phyloP scores from a whole-genome alignment of 2,888 invertebrate species.

The Pristionchus maxplancki region DNA sequence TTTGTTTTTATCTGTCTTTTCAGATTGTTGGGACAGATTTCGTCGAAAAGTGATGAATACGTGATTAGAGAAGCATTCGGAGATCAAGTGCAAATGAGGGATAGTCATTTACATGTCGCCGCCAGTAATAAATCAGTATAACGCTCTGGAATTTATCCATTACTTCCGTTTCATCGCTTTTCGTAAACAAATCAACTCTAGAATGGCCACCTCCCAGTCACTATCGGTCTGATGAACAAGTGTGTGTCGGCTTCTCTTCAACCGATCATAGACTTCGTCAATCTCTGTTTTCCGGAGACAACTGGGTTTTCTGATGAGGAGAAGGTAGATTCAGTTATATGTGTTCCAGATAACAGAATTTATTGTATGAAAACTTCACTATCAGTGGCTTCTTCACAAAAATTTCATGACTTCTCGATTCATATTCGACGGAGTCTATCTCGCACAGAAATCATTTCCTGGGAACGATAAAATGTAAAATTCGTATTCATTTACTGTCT shows the following conservation, averaged over 20 bases:
- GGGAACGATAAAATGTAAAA: background rate
- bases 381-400: conserved; percentile 26
- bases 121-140: background rate
- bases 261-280: background rate
- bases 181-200: no score
- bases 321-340: no score
- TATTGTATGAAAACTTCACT: no score
- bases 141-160: background rate
- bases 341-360: no score
- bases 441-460: background rate
- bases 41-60: background rate
- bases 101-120: background rate
- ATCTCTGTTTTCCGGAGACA: background rate
- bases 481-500: no score
- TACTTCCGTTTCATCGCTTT: no score
- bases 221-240: conserved; percentile 4
- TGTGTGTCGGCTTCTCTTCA: background rate
- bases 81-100: background rate
- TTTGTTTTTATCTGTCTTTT: no score
- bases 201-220: background rate
- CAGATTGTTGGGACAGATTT: background rate
- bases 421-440: conserved; percentile 34
- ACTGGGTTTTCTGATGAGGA: background rate
- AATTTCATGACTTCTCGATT: conserved; percentile 18
- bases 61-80: background rate